Evolutionary conservation across 2,888 invertebrate species (phyloP).

Genomic region (Gasteruption jaculator): DNA sequence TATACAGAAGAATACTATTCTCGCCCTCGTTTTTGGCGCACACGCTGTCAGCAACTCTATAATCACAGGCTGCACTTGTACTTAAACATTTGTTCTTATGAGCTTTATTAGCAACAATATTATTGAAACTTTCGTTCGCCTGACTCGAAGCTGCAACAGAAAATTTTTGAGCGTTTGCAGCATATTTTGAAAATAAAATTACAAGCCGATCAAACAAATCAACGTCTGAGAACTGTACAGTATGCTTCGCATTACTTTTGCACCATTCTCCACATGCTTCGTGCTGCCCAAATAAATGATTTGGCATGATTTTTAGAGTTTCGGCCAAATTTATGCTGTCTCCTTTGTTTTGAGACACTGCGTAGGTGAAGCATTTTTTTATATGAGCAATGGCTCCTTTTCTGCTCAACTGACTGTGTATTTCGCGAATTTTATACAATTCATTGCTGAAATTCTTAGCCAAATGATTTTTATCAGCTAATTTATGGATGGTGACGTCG

Average conservation of each 20-base stretch:
- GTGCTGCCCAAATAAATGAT: conserved; percentile 21
- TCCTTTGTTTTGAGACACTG: conserved; percentile 22
- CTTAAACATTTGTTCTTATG: too few species aligned
- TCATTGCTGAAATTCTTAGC: conserved; percentile 24
- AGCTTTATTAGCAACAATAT: too few species aligned
- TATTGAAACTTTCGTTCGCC: too few species aligned
- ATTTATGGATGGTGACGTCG: conserved; percentile 15
- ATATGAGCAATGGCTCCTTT: conserved; percentile 23
- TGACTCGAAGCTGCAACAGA: too few species aligned
- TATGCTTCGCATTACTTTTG: conserved; percentile 2
- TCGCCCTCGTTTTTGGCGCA: too few species aligned
- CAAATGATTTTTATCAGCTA: too few species aligned
- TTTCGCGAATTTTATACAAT: conserved; percentile 21
- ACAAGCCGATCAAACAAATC: conserved; percentile 13
- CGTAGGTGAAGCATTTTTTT: conserved; percentile 25
- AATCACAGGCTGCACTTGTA: too few species aligned
- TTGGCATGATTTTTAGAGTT: conserved; percentile 21
- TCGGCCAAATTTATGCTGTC: conserved; percentile 14
- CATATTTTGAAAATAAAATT: conserved; percentile 17
- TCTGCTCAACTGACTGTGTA: conserved; percentile 16
- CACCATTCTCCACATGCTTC: conserved; percentile 26
- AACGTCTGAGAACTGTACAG: conserved; percentile 3
- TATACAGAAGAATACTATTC: too few species aligned
- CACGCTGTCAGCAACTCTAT: too few species aligned
- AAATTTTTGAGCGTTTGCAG: too few species aligned